Evolutionary conservation across 2,888 invertebrate genomes (phyloP).

Genomic region (Drosophila sordidapex): DNA sequence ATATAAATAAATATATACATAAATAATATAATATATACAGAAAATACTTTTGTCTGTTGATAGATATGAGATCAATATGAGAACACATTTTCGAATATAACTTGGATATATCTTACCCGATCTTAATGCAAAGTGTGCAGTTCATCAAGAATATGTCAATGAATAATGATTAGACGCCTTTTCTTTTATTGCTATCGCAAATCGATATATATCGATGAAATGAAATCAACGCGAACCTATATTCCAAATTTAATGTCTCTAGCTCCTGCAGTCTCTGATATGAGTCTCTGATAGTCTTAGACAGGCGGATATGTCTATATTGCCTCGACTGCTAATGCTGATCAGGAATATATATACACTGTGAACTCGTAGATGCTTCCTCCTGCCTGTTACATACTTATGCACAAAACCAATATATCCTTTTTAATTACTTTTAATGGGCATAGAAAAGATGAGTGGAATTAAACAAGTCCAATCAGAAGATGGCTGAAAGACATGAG

Average conservation of each 20-base stretch:
- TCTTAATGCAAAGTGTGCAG: not conserved
- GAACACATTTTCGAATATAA: not conserved
- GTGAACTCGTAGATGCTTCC: not conserved
- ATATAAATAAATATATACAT: not conserved
- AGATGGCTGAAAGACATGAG: not conserved
- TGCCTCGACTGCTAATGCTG: not conserved
- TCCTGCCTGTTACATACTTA: not conserved
- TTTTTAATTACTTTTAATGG: not conserved
- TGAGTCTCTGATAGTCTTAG: not conserved
- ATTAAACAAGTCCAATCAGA: not conserved
- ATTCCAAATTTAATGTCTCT: too few relatives aligned
- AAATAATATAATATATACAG: not conserved
- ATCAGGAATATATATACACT: not conserved
- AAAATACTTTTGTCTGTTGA: not conserved
- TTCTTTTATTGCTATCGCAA: too few relatives aligned
- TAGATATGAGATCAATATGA: not conserved
- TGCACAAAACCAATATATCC: not conserved
- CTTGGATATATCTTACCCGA: not conserved
- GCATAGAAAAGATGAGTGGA: conserved; percentile 8
- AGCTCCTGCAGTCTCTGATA: too few relatives aligned
- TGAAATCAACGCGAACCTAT: too few relatives aligned
- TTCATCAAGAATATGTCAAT: too few relatives aligned
- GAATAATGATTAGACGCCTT: too few relatives aligned
- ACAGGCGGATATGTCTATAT: not conserved
- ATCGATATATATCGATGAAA: too few relatives aligned